Evolutionary conservation across 2,888 invertebrate species (phyloP).

Genomic region (Mesodorylaimus sp.): DNA sequence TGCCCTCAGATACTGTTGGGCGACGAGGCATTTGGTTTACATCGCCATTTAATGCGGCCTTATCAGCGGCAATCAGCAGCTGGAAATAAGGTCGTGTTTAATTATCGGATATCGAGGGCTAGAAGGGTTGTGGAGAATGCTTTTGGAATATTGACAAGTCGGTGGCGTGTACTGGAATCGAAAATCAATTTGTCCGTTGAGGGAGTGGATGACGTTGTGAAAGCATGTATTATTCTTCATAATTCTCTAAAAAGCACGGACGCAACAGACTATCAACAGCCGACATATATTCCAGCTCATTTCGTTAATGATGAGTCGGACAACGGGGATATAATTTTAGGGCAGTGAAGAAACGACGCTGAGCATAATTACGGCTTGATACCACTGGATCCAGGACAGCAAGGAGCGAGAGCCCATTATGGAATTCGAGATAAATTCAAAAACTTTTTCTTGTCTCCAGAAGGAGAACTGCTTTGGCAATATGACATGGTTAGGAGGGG

Average conservation of each 20-base stretch:
- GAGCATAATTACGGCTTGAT: too few relatives aligned
- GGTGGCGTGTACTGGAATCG: neutral
- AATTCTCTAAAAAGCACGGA: neutral
- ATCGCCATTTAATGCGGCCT: slow-evolving; percentile 15
- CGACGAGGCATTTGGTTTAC: slow-evolving; percentile 20
- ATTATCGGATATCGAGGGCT: slow-evolving; percentile 10
- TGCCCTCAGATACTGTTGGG: slow-evolving; percentile 16
- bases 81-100: slow-evolving; percentile 9
- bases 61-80: slow-evolving; percentile 10
- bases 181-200: neutral
- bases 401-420: too few relatives aligned
- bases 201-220: neutral
- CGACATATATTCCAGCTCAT: too few relatives aligned
- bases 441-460: too few relatives aligned
- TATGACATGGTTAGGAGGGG: too few relatives aligned
- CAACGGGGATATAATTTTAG: too few relatives aligned
- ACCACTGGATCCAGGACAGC: too few relatives aligned
- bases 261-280: too few relatives aligned
- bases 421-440: too few relatives aligned
- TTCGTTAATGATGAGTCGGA: too few relatives aligned
- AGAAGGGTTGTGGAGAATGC: slow-evolving; percentile 13
- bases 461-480: too few relatives aligned
- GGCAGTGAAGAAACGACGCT: too few relatives aligned
- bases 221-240: neutral
- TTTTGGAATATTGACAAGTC: slow-evolving; percentile 10